Conservation (phyloP, 2,888 invertebrate genomes). For the Belgica antarctica region DNA sequence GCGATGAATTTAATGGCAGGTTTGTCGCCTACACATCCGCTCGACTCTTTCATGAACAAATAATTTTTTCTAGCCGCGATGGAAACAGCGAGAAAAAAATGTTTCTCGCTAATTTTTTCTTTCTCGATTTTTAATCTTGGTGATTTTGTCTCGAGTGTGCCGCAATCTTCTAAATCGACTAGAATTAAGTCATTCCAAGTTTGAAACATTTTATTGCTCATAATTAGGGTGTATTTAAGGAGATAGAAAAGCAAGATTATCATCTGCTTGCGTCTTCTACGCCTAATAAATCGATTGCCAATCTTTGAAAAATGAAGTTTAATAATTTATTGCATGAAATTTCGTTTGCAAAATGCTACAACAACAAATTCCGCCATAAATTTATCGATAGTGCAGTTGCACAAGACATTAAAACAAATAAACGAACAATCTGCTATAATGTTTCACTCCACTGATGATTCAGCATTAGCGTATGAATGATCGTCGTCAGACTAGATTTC, state of each 20-base stretch:
- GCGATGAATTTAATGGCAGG: not conserved
- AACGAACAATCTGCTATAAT: too few relatives aligned
- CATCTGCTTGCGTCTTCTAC: not conserved
- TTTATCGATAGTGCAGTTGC: slow-evolving; percentile 15
- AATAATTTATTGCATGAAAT: slow-evolving; percentile 21
- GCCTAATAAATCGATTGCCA: not conserved
- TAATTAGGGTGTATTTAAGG: slow-evolving; percentile 32
- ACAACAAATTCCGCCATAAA: not conserved
- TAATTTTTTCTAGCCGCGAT: too few relatives aligned
- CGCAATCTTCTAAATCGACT: slow-evolving; percentile 6
- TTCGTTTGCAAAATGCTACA: not conserved
- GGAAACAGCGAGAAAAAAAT: too few relatives aligned
- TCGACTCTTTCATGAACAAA: too few relatives aligned
- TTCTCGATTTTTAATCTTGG: too few relatives aligned
- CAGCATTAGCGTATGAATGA: too few relatives aligned
- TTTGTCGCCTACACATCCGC: slow-evolving; percentile 12
- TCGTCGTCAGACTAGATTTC: too few relatives aligned
- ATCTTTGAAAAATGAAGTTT: slow-evolving; percentile 23
- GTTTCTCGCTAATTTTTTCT: too few relatives aligned
- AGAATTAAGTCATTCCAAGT: slow-evolving; percentile 35
- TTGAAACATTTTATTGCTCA: slow-evolving; percentile 27
- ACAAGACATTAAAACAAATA: slow-evolving; percentile 9
- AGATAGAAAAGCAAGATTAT: not conserved
- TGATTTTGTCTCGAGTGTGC: too few relatives aligned
- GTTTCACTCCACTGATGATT: too few relatives aligned